Evolutionary conservation across 2,888 invertebrate species (phyloP).

Genomic region (Drosophila prolongata): DNA sequence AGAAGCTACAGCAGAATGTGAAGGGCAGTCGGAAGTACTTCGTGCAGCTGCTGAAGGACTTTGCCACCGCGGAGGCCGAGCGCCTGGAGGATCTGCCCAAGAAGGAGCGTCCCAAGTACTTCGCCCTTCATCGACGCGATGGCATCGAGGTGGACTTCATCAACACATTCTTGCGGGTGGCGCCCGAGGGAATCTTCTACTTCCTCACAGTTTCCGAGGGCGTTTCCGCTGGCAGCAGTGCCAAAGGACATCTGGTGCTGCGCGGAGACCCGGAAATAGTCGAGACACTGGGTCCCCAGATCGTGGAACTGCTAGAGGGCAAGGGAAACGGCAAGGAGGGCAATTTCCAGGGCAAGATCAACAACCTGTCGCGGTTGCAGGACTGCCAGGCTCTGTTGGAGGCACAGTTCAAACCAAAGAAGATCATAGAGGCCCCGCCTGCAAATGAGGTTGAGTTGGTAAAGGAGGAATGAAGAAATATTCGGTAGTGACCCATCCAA

Average conservation of each 20-base stretch:
- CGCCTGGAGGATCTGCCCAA: conserved; percentile 86
- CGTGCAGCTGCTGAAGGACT: conserved; percentile 88
- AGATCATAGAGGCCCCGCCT: conserved; percentile 11
- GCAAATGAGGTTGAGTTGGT: conserved; percentile 24
- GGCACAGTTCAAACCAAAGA: conserved; percentile 85
- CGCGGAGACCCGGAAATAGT: conserved; percentile 83
- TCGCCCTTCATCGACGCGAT: conserved; percentile 88
- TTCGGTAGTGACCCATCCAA: neutral
- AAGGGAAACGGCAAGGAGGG: conserved; percentile 91
- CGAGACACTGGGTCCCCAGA: conserved; percentile 84
- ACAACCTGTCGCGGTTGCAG: conserved; percentile 87
- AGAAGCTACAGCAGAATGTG: conserved; percentile 89
- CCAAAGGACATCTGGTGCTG: conserved; percentile 85
- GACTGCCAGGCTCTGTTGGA: conserved; percentile 88
- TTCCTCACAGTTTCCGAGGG: conserved; percentile 89
- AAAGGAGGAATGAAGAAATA: neutral
- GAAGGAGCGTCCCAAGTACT: conserved; percentile 86
- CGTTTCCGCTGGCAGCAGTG: conserved; percentile 85
- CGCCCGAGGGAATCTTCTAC: conserved; percentile 86
- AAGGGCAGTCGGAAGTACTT: conserved; percentile 88
- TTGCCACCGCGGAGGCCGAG: conserved; percentile 89
- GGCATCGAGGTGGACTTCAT: conserved; percentile 91
- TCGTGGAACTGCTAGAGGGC: conserved; percentile 89
- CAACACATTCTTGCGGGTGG: conserved; percentile 88
- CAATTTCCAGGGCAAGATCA: conserved; percentile 91